These are phyloP conservation scores for Nymphalis c-album DNA, from an alignment of 2,888 invertebrate genomes.

Conservation along the genomic window DNA sequence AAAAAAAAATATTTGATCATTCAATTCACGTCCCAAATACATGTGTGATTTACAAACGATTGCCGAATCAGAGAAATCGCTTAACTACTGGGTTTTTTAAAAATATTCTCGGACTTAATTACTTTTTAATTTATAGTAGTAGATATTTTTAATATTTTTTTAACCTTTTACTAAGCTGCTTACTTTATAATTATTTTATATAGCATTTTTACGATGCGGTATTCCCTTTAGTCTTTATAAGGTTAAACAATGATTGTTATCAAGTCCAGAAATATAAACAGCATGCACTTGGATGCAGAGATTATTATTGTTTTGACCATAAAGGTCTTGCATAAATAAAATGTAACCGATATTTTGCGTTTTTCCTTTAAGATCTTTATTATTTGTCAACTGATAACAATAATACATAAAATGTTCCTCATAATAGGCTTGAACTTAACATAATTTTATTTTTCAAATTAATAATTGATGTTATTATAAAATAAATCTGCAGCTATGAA, in stretches of 20 bases:
- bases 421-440: too few relatives aligned
- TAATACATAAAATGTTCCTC: background rate
- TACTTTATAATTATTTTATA: too few relatives aligned
- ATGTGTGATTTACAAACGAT: too few relatives aligned
- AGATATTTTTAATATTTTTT: background rate
- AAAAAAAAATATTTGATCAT: too few relatives aligned
- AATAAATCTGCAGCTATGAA: conserved; percentile 80
- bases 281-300: conserved; percentile 16
- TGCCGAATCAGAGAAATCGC: too few relatives aligned
- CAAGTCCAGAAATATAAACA: conserved; percentile 28
- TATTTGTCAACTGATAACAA: background rate
- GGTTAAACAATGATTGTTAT: conserved; percentile 28
- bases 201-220: background rate
- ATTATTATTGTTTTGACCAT: conserved; percentile 15
- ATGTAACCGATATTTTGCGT: conserved; percentile 10
- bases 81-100: too few relatives aligned
- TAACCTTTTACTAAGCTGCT: background rate
- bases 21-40: too few relatives aligned
- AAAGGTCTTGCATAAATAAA: conserved; percentile 18
- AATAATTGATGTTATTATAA: too few relatives aligned
- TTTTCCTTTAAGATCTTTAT: conserved; percentile 33
- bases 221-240: conserved; percentile 11
- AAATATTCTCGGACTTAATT: too few relatives aligned
- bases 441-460: too few relatives aligned
- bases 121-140: background rate